Base-by-base conservation (phyloP, 2,888 invertebrate genomes). In the Phyto melanocephala region DNA sequence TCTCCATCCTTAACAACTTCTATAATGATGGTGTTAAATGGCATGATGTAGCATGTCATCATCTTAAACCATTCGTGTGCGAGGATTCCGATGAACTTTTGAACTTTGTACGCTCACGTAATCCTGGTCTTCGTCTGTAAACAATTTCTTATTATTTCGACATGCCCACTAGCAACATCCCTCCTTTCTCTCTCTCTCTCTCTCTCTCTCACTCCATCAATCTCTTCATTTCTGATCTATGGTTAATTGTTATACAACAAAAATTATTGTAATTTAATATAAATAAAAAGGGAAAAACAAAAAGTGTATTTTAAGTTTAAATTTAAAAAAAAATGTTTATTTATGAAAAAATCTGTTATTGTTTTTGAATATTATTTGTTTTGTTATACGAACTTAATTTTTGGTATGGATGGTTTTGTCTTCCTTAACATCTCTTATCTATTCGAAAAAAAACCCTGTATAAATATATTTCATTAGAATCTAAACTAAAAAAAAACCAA, bases 41-140 rank as follows among this genome's bases (percentile, higher is more conserved):
- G 96, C 96, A 96, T 92, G 96, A 96, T 89, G 96, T 96, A 40
- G 96, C 96, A 85, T 96, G 96, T 90, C 96, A 96, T 90, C 96
- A 96, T 91, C 93, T 95, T 85, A 96, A 96, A 92, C 96, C 96
- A 28, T 96, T 96, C 92, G 96, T 97, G 33, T 97, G 97, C 90
- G 97, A 97, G 91, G 97, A 97, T 92, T 96, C 96, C 90, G 97
- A 97, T 88, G 96, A 96, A 90, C 93, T 97, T 20, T 93, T 97
- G 88, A 96, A 96, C 93, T 97, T 97, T 91, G 97, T 97, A 80
- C 95, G 96, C 88, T 96, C 96, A 75, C 95, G 97, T 90, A 97
- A 97, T 92, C 96, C 96, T 63, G 95, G 95, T 88, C 94, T 96
- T 87, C 96, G 96, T 90, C 93, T 96, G 87, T 96, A 94, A 93